Conservation (phyloP, 2,113 vertebrate genomes). For the Archocentrus centrarchus region DNA sequence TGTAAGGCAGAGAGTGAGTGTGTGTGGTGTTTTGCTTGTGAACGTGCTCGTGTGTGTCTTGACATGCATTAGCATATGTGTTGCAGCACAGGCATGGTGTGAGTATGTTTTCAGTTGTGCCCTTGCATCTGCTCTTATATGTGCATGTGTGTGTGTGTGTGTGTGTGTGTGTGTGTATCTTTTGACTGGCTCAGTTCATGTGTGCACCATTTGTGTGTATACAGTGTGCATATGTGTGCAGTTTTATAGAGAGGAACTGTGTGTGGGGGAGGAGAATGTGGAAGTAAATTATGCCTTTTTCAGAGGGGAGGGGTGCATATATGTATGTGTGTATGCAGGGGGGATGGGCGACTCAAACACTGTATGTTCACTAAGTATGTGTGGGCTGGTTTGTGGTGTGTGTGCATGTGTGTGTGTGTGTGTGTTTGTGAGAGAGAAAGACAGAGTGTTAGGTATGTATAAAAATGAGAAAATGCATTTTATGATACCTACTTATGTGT, state of each 20-base stretch:
- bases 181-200: constrained; percentile 25
- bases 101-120: constrained; percentile 22
- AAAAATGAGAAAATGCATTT: constrained; percentile 42
- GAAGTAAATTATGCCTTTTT: constrained; percentile 81
- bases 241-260: constrained; percentile 72
- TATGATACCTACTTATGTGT: constrained; percentile 36
- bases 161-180: no score
- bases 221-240: constrained; percentile 38
- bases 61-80: constrained; percentile 24
- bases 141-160: background rate
- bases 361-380: constrained; percentile 69
- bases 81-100: constrained; percentile 24
- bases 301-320: constrained; percentile 73
- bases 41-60: constrained; percentile 15
- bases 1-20: constrained; percentile 1
- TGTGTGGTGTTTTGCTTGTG: constrained; percentile 2
- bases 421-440: background rate
- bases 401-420: background rate
- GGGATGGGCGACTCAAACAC: constrained; percentile 66
- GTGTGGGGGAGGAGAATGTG: constrained; percentile 76
- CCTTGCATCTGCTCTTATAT: constrained; percentile 12
- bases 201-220: constrained; percentile 26
- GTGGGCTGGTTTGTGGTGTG: constrained; percentile 51
- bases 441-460: constrained; percentile 13
- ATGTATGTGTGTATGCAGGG: constrained; percentile 70